Percentiles rank a stretch among this genome's conserved stretches.
These are phyloP conservation scores for Araneus ventricosus DNA, from an alignment of 1,140 invertebrate genomes.

Conservation along the genomic window DNA sequence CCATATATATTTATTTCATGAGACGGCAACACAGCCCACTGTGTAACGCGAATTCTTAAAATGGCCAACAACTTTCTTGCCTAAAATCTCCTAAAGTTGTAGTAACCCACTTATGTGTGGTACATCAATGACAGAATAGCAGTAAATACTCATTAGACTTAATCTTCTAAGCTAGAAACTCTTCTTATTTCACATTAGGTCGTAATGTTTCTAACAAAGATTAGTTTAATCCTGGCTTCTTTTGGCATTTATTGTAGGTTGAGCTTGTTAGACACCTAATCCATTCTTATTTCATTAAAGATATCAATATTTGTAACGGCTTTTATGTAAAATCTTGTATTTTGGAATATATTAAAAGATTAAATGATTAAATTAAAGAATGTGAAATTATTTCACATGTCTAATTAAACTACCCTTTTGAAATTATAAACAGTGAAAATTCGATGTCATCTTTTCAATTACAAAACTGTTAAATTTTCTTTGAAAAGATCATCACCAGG, in stretches of 20 bases:
- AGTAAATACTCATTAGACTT: background rate
- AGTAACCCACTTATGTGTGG: background rate
- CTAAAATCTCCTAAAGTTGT: background rate
- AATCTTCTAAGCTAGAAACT: constrained; percentile 23
- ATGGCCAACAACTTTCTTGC: background rate
- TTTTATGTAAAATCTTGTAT: background rate
- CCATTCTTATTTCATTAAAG: background rate
- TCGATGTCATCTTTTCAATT: too few relatives aligned
- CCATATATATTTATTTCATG: background rate
- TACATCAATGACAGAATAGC: background rate
- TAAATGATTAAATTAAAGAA: background rate
- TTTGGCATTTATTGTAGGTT: background rate
- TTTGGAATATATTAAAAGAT: background rate
- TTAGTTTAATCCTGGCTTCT: constrained; percentile 16
- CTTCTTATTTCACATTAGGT: constrained; percentile 11
- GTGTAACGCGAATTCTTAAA: background rate
- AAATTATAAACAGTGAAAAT: too few relatives aligned
- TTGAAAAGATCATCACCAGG: too few relatives aligned
- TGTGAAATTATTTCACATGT: background rate
- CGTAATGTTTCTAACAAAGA: constrained; percentile 25
- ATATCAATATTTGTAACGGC: background rate
- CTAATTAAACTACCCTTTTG: too few relatives aligned
- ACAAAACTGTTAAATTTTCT: too few relatives aligned
- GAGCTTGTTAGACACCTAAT: constrained; percentile 5
- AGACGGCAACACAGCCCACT: background rate